phyloP scores from a whole-genome alignment of 1,140 invertebrate species.

The Aporrectodea caliginosa region DNA sequence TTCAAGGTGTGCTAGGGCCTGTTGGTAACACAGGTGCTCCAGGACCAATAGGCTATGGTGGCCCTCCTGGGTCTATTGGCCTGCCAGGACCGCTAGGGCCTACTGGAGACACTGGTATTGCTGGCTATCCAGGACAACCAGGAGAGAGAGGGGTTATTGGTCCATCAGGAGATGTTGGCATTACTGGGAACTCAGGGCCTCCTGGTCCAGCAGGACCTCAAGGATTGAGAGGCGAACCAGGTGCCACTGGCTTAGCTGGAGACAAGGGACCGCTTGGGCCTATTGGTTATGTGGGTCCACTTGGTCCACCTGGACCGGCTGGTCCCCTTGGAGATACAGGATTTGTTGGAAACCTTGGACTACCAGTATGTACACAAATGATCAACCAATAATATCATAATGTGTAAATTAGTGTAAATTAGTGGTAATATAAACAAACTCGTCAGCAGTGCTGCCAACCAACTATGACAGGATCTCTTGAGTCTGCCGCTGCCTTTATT shows the following conservation, averaged over 20 bases:
- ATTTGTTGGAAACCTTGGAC: conserved; percentile 4
- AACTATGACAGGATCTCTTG: too few relatives aligned
- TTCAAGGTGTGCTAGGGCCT: conserved; percentile 9
- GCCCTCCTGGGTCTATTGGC: conserved; percentile 25
- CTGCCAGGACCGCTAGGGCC: conserved; percentile 40
- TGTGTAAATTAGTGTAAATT: too few relatives aligned
- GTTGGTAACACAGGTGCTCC: not conserved
- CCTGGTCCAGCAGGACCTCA: conserved; percentile 9
- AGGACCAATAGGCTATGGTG: conserved; percentile 5
- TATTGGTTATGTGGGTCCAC: conserved; percentile 54
- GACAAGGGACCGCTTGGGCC: conserved; percentile 16
- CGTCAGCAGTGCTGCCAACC: too few relatives aligned
- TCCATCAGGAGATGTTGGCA: conserved; percentile 62
- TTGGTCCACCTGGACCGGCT: conserved; percentile 1
- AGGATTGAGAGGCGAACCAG: conserved; percentile 19
- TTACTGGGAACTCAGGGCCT: conserved; percentile 8
- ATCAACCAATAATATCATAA: too few relatives aligned
- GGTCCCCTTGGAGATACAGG: conserved; percentile 7
- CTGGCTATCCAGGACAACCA: conserved; percentile 4
- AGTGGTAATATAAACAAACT: too few relatives aligned
- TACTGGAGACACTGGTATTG: conserved; percentile 58
- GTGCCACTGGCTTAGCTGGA: conserved; percentile 16
- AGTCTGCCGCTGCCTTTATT: too few relatives aligned
- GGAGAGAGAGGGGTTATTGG: conserved; percentile 18
- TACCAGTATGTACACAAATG: not conserved